Percentiles rank a stretch among this genome's conserved stretches.
Evolutionary conservation across 2,888 invertebrate species (phyloP).

Genomic region (Digitonthophagus gazella): DNA sequence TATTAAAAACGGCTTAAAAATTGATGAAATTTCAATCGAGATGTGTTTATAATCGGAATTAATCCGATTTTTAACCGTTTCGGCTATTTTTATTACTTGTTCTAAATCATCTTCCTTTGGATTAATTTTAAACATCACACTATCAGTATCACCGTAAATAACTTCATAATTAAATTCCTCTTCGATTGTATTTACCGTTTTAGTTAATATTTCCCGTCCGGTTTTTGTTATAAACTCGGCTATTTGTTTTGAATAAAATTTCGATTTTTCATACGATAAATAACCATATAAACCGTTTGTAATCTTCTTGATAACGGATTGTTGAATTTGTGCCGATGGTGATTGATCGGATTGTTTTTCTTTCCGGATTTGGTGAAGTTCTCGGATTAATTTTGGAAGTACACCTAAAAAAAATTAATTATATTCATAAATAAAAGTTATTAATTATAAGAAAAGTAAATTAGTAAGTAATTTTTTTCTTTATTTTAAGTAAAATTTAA

Average conservation of each 20-base stretch:
- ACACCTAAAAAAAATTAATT: not conserved
- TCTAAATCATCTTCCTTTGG: not conserved
- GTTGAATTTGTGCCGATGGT: too few species aligned
- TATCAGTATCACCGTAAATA: slow-evolving; percentile 96
- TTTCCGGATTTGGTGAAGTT: not conserved
- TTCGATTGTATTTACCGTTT: slow-evolving; percentile 85
- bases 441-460: too few species aligned
- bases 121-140: slow-evolving; percentile 77
- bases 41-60: not conserved
- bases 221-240: slow-evolving; percentile 89
- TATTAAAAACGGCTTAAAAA: not conserved
- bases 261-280: slow-evolving; percentile 75
- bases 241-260: slow-evolving; percentile 90
- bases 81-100: not conserved
- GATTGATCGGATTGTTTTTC: not conserved
- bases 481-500: too few species aligned
- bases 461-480: too few species aligned
- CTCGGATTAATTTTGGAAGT: not conserved
- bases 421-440: too few species aligned
- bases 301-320: not conserved
- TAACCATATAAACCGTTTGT: slow-evolving; percentile 85
- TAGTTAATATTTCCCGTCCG: slow-evolving; percentile 80
- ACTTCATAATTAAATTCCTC: slow-evolving; percentile 84
- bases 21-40: not conserved
- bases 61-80: not conserved